Evolutionary conservation across 2,888 invertebrate genomes (phyloP).

Genomic region (Lamproptera curius): DNA sequence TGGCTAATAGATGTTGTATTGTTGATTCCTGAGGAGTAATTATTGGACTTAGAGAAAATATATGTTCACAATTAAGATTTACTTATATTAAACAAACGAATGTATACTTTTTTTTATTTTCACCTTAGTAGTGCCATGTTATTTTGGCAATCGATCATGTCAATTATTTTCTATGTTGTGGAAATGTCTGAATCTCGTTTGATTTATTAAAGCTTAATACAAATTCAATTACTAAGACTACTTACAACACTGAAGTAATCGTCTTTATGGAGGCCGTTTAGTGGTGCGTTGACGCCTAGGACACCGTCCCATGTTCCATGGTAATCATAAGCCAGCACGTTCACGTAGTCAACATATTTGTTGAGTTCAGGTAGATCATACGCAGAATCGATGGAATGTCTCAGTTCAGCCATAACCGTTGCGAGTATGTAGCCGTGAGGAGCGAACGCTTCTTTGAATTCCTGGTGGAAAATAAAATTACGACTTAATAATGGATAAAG

Average conservation of each 20-base stretch:
- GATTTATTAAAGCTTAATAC: too few species aligned
- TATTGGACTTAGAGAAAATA: too few species aligned
- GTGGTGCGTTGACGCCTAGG: slow-evolving; percentile 87
- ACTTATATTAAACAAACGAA: too few species aligned
- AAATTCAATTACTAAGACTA: too few species aligned
- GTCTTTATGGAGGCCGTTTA: slow-evolving; percentile 65
- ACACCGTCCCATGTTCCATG: slow-evolving; percentile 88
- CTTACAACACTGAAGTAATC: slow-evolving; percentile 84
- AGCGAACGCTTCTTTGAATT: slow-evolving; percentile 83
- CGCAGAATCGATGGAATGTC: slow-evolving; percentile 83
- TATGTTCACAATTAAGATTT: too few species aligned
- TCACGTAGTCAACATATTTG: slow-evolving; percentile 81
- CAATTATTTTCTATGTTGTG: too few species aligned
- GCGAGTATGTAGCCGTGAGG: slow-evolving; percentile 83
- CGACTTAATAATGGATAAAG: too few species aligned
- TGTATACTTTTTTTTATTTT: too few species aligned
- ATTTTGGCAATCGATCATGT: too few species aligned
- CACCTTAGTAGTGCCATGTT: too few species aligned
- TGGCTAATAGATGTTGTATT: slow-evolving; percentile 83
- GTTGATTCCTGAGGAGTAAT: slow-evolving; percentile 84
- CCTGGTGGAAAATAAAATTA: slow-evolving; percentile 57
- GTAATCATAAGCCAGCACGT: slow-evolving; percentile 93
- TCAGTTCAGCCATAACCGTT: slow-evolving; percentile 88
- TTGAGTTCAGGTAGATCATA: slow-evolving; percentile 86
- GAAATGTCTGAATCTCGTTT: too few species aligned